phyloP scores from a whole-genome alignment of 2,797 vertebrate genomes.

The Microcaecilia unicolor region DNA sequence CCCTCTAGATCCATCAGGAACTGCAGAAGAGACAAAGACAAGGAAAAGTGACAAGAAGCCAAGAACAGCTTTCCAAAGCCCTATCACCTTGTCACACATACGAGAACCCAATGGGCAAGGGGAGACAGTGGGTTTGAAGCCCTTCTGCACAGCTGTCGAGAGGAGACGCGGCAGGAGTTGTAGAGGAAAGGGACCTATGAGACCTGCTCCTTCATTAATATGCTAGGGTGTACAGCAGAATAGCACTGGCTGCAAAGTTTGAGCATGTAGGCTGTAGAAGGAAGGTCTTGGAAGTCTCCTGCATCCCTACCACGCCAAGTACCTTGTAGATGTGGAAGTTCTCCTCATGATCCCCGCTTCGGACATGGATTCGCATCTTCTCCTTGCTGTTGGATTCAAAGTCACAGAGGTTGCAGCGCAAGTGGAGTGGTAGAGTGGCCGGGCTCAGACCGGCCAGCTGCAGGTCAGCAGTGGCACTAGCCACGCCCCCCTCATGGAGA shows the following conservation, averaged over 20 bases:
- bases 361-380: constrained; percentile 45
- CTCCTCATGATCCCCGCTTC: constrained; percentile 38
- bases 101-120: neutral
- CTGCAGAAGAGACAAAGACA: constrained; percentile 12
- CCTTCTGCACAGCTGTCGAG: too few species aligned
- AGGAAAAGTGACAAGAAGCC: neutral
- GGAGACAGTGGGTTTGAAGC: too few species aligned
- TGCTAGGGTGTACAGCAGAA: too few species aligned
- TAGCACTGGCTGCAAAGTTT: too few species aligned
- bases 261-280: too few species aligned
- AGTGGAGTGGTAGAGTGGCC: constrained; percentile 26
- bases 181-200: too few species aligned
- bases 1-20: constrained; percentile 46
- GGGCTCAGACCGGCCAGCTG: constrained; percentile 3
- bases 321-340: constrained; percentile 47
- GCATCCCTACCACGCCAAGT: neutral
- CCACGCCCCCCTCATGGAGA: constrained; percentile 41
- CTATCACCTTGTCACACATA: neutral
- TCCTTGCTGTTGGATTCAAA: constrained; percentile 53
- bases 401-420: constrained; percentile 52
- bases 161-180: too few species aligned
- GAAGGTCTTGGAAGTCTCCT: too few species aligned
- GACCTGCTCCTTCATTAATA: too few species aligned
- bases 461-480: constrained; percentile 5
- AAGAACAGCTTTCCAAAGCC: neutral